Percentiles rank a stretch among this genome's conserved stretches.
Conservation (phyloP, 2,113 vertebrate genomes). For the Zapus hudsonius region DNA sequence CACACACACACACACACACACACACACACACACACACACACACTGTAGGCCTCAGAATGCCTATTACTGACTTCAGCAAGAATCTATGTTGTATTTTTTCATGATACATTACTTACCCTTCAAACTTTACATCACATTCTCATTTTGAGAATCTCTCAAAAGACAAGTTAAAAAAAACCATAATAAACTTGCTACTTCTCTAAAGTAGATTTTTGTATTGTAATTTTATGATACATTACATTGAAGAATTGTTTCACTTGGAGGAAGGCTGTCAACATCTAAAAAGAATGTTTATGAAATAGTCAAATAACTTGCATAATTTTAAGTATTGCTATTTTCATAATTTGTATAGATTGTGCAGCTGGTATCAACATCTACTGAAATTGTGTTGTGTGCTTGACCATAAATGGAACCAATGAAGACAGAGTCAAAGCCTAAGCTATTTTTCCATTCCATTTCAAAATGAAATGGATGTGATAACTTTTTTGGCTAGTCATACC, state of each 20-base stretch:
- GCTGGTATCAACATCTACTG: not conserved
- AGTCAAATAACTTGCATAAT: not conserved
- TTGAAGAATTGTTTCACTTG: not conserved
- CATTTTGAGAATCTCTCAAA: not conserved
- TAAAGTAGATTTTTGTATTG: constrained; percentile 11
- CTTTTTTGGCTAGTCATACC: not conserved
- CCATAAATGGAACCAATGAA: not conserved
- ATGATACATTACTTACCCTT: not conserved
- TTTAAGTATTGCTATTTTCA: constrained; percentile 14
- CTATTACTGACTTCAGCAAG: not conserved
- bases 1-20: not conserved
- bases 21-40: not conserved
- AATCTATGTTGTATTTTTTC: not conserved
- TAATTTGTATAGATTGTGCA: not conserved
- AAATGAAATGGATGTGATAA: not conserved
- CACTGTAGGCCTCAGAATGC: not conserved
- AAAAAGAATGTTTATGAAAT: constrained; percentile 33
- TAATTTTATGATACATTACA: not conserved
- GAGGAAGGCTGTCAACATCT: not conserved
- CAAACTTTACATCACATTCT: not conserved
- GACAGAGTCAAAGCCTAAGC: not conserved
- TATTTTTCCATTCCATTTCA: constrained; percentile 12
- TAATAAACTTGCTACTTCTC: not conserved
- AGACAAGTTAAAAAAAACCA: not conserved
- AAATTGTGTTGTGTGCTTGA: not conserved